Percentiles rank a stretch among this genome's conserved stretches.
phyloP scores from a whole-genome alignment of 1,140 invertebrate genomes.

The Latrodectus geometricus region DNA sequence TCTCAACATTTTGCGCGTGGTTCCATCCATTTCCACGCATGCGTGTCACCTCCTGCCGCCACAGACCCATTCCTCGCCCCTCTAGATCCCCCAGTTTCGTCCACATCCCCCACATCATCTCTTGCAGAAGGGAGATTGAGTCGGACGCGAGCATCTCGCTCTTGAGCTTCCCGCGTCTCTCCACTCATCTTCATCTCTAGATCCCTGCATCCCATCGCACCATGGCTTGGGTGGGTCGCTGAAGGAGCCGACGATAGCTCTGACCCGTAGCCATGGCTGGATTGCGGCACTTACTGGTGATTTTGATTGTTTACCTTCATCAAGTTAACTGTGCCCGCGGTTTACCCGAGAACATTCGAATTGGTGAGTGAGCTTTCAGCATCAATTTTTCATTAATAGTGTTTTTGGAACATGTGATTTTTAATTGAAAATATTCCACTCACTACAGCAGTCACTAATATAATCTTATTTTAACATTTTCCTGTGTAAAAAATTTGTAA shows the following conservation, averaged over 20 bases:
- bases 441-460: too few species aligned
- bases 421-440: too few species aligned
- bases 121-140: background rate
- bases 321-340: background rate
- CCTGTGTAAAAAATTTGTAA: too few species aligned
- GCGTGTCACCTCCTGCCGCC: background rate
- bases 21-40: background rate
- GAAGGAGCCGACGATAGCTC: background rate
- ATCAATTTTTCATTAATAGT: too few species aligned
- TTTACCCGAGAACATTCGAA: background rate
- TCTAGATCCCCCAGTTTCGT: background rate
- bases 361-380: background rate
- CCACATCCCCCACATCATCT: background rate
- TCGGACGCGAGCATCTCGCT: background rate
- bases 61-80: background rate
- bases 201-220: background rate
- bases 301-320: background rate
- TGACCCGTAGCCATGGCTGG: background rate
- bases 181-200: background rate
- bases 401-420: too few species aligned
- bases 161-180: background rate
- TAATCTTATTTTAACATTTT: too few species aligned
- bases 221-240: background rate
- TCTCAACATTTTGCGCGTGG: too few species aligned
- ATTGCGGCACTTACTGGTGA: background rate